Conservation (phyloP, 35 echinoderm and acorn worm species). For the Ophioderma brevispina region DNA sequence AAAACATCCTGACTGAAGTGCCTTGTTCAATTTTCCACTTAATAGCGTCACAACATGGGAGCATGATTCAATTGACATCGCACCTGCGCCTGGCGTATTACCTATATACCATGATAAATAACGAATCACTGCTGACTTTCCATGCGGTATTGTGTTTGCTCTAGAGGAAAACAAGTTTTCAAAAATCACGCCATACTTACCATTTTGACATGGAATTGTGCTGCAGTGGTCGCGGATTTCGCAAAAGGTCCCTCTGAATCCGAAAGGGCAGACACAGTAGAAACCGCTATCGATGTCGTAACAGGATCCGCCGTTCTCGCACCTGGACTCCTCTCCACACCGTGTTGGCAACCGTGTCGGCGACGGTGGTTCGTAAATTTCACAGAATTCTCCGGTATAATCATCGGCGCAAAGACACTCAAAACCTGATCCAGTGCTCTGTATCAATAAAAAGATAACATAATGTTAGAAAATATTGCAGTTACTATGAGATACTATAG, state of each 20-base stretch:
- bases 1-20: background rate
- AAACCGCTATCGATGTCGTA: constrained; percentile 32
- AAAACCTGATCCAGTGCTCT: constrained; percentile 49
- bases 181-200: constrained; percentile 49
- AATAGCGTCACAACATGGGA: background rate
- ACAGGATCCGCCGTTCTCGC: constrained; percentile 79
- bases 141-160: no score
- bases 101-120: background rate
- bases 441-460: background rate
- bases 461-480: no score
- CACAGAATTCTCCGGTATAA: constrained; percentile 60
- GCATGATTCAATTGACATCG: background rate
- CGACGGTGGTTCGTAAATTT: background rate
- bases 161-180: no score
- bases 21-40: background rate
- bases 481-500: no score
- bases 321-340: constrained; percentile 1
- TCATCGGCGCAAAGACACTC: constrained; percentile 64
- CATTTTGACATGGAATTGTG: constrained; percentile 69
- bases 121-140: no score
- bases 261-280: constrained; percentile 59
- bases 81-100: background rate
- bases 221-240: constrained; percentile 69
- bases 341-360: background rate
- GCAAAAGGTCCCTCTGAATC: constrained; percentile 63